A percentile compares a stretch with the other conserved stretches of the same genome.
Conservation (phyloP, 2,797 vertebrate species). For the Forpus xanthops region DNA sequence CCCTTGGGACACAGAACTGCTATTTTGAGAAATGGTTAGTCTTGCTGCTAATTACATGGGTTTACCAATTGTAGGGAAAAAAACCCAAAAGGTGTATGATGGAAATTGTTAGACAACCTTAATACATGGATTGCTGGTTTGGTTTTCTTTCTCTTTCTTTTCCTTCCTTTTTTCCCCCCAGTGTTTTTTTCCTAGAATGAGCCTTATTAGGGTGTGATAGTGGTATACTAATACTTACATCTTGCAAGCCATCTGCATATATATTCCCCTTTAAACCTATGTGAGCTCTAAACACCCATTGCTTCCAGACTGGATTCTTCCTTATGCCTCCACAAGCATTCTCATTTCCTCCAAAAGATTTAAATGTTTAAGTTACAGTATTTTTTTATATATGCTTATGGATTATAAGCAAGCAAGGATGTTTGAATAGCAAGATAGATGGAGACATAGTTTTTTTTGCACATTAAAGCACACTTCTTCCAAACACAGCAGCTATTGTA, state of each 20-base stretch:
- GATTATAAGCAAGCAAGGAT: not conserved
- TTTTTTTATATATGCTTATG: not conserved
- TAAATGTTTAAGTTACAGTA: not conserved
- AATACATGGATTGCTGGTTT: not conserved
- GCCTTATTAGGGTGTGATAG: not conserved
- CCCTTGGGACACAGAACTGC: not conserved
- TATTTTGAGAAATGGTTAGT: not conserved
- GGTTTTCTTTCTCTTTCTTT: not conserved
- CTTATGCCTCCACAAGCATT: not conserved
- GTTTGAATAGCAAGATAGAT: not conserved
- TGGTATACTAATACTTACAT: not conserved
- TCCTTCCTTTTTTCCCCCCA: not conserved
- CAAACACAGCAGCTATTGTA: constrained; percentile 47
- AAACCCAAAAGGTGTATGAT: not conserved
- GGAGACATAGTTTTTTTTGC: not conserved
- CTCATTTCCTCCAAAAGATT: not conserved
- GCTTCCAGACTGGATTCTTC: not conserved
- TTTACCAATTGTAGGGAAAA: not conserved
- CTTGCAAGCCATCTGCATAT: not conserved
- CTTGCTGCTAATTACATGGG: not conserved
- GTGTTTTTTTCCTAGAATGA: not conserved
- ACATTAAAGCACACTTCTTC: not conserved
- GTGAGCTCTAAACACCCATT: not conserved
- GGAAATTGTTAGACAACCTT: not conserved
- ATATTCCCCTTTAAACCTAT: not conserved